Conservation (phyloP, 2,888 invertebrate species). For the Sarcophaga subvicina region DNA sequence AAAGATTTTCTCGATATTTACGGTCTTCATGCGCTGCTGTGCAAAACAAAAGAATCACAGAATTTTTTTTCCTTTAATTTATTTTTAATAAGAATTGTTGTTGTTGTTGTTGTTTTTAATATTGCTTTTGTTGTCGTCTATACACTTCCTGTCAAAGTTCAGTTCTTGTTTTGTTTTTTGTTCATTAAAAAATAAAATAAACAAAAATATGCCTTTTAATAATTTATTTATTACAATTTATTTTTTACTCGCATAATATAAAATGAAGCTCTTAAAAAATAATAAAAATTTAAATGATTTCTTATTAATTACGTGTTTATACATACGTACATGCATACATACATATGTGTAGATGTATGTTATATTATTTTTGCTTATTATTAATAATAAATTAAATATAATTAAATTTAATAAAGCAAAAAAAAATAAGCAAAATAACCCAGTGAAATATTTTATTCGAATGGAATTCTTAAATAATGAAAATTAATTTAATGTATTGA, state of each 20-base stretch:
- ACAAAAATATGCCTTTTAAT: conserved; percentile 50
- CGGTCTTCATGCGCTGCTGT: conserved; percentile 46
- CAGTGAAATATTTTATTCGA: not conserved
- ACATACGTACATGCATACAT: not conserved
- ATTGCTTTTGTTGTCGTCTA: conserved; percentile 55
- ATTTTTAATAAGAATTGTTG: not conserved
- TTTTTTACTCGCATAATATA: conserved; percentile 25
- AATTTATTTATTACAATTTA: conserved; percentile 59
- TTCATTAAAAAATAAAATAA: conserved; percentile 22
- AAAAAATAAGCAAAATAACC: not conserved
- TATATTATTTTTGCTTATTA: not conserved
- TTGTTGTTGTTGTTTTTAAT: conserved; percentile 32
- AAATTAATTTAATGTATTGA: too few species aligned
- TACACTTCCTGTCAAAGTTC: conserved; percentile 73
- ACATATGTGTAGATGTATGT: not conserved
- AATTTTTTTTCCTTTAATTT: conserved; percentile 14
- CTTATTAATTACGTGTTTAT: not conserved
- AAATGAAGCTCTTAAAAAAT: conserved; percentile 50
- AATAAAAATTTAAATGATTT: conserved; percentile 51
- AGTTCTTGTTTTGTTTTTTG: conserved; percentile 48
- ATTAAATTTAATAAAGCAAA: not conserved
- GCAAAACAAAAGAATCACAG: conserved; percentile 69
- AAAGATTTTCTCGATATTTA: conserved; percentile 48
- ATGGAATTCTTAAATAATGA: too few species aligned
- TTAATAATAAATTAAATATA: not conserved